Evolutionary conservation across 1,140 invertebrate species (phyloP).

Genomic region (Pissodes strobi): DNA sequence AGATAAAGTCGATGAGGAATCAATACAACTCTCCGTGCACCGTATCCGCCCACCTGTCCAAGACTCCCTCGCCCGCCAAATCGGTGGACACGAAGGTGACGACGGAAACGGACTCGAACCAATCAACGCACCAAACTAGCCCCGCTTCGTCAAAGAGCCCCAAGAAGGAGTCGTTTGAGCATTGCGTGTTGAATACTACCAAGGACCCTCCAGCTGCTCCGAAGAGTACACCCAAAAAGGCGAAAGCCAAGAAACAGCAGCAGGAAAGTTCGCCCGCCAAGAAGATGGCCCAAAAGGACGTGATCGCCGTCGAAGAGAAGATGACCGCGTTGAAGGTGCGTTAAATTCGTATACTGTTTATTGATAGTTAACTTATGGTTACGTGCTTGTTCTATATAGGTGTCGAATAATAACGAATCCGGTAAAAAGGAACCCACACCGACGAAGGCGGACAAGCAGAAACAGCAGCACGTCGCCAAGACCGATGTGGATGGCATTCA

Average conservation of each 20-base stretch:
- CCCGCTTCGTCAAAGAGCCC: background rate
- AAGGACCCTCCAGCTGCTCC: background rate
- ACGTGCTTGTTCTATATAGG: background rate
- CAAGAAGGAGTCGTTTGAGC: conserved; percentile 7
- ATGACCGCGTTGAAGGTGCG: conserved; percentile 7
- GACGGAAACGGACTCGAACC: background rate
- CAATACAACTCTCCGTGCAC: conserved; percentile 14
- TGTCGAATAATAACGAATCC: conserved; percentile 18
- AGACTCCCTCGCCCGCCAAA: conserved; percentile 10
- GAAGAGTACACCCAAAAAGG: background rate
- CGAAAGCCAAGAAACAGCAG: background rate
- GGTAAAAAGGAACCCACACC: conserved; percentile 53
- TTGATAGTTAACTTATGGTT: background rate
- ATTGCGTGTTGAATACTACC: background rate
- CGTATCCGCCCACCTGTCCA: conserved; percentile 13
- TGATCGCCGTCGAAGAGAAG: conserved; percentile 1
- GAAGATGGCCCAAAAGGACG: conserved; percentile 10
- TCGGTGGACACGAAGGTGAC: background rate
- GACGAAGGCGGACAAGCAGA: conserved; percentile 51
- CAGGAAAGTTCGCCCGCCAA: background rate
- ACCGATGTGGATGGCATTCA: conserved; percentile 43
- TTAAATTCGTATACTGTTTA: background rate
- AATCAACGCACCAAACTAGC: background rate
- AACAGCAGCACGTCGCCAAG: conserved; percentile 13
- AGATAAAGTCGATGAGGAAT: conserved; percentile 41